phyloP scores from a whole-genome alignment of 2,888 invertebrate genomes.

The Lepas anatifera region DNA sequence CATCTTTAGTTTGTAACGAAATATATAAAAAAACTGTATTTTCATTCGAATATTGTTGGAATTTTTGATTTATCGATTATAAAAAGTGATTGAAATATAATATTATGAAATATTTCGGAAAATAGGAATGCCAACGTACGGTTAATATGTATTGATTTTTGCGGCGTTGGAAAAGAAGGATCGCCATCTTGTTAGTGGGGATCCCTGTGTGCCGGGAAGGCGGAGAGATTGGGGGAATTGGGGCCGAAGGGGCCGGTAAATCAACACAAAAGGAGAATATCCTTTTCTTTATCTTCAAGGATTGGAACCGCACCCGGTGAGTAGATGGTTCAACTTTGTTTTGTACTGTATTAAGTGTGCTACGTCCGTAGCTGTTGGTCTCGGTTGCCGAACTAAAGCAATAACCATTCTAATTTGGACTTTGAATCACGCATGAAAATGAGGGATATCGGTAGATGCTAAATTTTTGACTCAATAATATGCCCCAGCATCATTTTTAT shows the following conservation, averaged over 20 bases:
- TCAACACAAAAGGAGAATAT: neutral
- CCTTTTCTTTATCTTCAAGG: neutral
- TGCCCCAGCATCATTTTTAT: no score
- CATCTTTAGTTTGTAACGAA: neutral
- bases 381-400: neutral
- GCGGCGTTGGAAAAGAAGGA: neutral
- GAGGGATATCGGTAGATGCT: no score
- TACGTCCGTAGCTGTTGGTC: no score
- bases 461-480: no score
- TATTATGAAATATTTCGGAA: no score
- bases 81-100: no score
- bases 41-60: no score
- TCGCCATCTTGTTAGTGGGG: slow-evolving; percentile 8
- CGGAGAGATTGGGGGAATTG: neutral
- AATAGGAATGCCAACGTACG: no score
- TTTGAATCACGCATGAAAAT: no score
- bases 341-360: no score
- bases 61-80: no score
- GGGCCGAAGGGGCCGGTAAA: neutral
- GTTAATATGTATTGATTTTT: slow-evolving; percentile 3
- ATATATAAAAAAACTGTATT: neutral
- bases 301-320: slow-evolving; percentile 7
- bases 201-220: neutral
- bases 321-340: neutral
- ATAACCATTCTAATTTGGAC: neutral